Percentiles rank a stretch among this genome's conserved stretches.
These are phyloP conservation scores for Typhlichthys subterraneus DNA, from an alignment of 2,797 vertebrate species.

Conservation along the genomic window DNA sequence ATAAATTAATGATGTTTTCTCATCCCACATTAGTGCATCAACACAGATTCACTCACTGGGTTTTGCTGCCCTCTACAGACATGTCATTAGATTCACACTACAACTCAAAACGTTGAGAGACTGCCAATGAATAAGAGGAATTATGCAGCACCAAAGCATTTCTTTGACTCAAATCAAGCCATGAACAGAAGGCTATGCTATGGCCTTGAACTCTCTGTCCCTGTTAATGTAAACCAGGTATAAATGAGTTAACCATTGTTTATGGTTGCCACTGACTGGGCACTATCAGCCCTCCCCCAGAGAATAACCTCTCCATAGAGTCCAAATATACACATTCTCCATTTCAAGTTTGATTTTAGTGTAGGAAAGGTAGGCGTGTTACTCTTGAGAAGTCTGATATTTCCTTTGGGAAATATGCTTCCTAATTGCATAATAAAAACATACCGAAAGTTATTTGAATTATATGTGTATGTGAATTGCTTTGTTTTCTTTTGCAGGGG, in stretches of 20 bases:
- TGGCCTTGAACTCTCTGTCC: conserved; percentile 8
- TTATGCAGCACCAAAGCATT: conserved; percentile 12
- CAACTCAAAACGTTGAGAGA: background rate
- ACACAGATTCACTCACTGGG: background rate
- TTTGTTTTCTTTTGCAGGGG: conserved; percentile 75
- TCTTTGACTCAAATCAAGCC: background rate
- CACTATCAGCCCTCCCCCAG: conserved; percentile 54
- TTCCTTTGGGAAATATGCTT: conserved; percentile 31
- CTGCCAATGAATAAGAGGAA: background rate
- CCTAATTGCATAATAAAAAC: conserved; percentile 8
- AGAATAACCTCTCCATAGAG: conserved; percentile 41
- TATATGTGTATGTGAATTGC: conserved; percentile 3
- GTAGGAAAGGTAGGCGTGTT: conserved; percentile 18
- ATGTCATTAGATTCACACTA: background rate
- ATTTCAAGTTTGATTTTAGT: conserved; percentile 40
- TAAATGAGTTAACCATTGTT: conserved; percentile 62
- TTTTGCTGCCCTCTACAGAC: conserved; percentile 66
- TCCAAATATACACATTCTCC: conserved; percentile 69
- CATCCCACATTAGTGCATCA: background rate
- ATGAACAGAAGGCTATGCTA: conserved; percentile 37
- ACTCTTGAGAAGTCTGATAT: conserved; percentile 29
- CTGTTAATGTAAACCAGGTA: conserved; percentile 48
- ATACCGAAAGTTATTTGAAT: conserved; percentile 1
- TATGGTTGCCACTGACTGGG: conserved; percentile 58
- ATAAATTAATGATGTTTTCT: background rate